Base-by-base conservation (phyloP, 2,113 vertebrate species). In the Sminthopsis crassicaudata region DNA sequence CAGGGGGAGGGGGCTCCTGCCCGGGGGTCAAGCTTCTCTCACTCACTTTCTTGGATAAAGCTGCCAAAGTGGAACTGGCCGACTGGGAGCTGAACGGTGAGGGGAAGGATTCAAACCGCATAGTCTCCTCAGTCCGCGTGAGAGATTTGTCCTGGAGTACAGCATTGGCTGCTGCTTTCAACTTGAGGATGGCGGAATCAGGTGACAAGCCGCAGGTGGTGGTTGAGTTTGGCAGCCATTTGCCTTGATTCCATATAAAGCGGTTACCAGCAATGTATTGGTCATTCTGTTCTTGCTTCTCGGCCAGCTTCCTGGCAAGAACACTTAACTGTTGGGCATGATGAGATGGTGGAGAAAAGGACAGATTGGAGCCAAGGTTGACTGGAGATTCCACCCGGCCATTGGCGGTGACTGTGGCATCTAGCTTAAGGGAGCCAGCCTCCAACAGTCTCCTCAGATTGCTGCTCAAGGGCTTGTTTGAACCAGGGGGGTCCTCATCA, bases 1-100 rank as follows among this genome's bases (percentile, higher is more conserved):
- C 99, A 0, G 99, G 99, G 97, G 99, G 98, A 0, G 99, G 99
- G 97, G 99, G 99, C 92, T 99, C 99, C 97, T 98, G 99, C 42
- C 98, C 98, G 2, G 99, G 99, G 91, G 99, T 99, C 98, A 99
- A 98, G 97, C 99, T 99, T 97, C 99, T 98, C 98, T 99, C 99
- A 14, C 99, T 99, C 97, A 99, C 99, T 98, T 99, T 99, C 99
- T 99, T 99, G 98, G 99, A 99, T 96, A 99, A 98, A 42, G 99
- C 99, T 76, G 99, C 99, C 92, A 99, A 98, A 0, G 99, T 99
- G 96, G 99, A 99, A 98, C 99, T 99, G 96, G 99, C 99, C 4
- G 99, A 99, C 98, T 99, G 99, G 1, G 99, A 99, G 98, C 99
- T 99, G 96, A 99, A 99, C 36, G 99, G 99, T 9, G 99, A 99